Evolutionary conservation across 2,113 vertebrate species (phyloP), one percentile per base, ranked within the genome.

Genomic region (Saimiri boliviensis): DNA sequence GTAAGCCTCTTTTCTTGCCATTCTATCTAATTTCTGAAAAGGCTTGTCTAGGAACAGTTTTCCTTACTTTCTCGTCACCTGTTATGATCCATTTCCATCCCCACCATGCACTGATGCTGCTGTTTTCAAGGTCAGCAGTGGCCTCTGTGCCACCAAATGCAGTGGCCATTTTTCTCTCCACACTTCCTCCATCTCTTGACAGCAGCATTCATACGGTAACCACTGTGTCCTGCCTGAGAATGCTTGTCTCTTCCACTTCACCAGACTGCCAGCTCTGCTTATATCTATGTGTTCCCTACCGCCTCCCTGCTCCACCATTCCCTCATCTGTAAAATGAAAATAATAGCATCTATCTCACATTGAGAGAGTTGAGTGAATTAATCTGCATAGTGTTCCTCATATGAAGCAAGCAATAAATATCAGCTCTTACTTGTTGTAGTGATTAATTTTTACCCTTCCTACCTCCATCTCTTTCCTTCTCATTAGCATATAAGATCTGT

Each of bases 141-240:
- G 52, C 42, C 66, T 95, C 58, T n/a, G 3, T 76, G 40, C 79
- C 47, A 73, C 68, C 68, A 49, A 84, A 23, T 47, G 42, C 42
- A 21, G 37, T 10, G 12, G 47, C 32, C 45, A 45, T 13, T 42
- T 60, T 40, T 76, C 63, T 73, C 12, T 73, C 30, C 77, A 23
- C 74, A 45, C 35, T 27, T 54, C 54, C 32, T 52, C 8, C 52
- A 2, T 70, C 52, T 74, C 73, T 66, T 49, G 60, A 79, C 79
- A 93, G 47, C 52, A 13, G 3, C n/a, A 49, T 27, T 8, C 21
- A 11, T 0, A 3, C n/a, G 58, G 25, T 32, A 14, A 5, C 42
- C 8, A 1, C 2, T n/a, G 25, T n/a, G 7, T 56, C 35, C 25
- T 73, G 76, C 5, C 0, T 20, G 27, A 74, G 20, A 63, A 21